Conservation (phyloP, 2,888 invertebrate species). For the Digitonthophagus gazella region DNA sequence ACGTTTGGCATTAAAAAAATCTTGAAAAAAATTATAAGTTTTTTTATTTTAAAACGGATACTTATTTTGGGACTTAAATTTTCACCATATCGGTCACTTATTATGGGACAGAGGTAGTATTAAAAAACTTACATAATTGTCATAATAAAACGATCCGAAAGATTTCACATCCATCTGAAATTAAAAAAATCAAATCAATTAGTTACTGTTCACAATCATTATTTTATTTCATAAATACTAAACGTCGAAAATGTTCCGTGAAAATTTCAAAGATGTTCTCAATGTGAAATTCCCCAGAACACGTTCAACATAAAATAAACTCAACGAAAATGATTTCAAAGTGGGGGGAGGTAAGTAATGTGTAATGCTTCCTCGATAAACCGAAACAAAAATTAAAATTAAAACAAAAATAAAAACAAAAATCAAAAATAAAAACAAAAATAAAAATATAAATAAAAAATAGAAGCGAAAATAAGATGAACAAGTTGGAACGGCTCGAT, state of each 20-base stretch:
- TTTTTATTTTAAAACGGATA: too few relatives aligned
- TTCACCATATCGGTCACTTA: too few relatives aligned
- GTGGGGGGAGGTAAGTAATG: slow-evolving; percentile 23
- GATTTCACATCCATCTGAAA: slow-evolving; percentile 96
- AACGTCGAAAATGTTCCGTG: not conserved
- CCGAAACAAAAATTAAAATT: slow-evolving; percentile 7
- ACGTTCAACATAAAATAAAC: slow-evolving; percentile 4
- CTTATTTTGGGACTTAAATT: too few relatives aligned
- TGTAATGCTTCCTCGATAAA: slow-evolving; percentile 20
- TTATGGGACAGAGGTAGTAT: not conserved
- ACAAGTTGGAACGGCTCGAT: too few relatives aligned
- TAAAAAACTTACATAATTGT: slow-evolving; percentile 86
- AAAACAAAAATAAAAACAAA: slow-evolving; percentile 26
- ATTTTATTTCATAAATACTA: not conserved
- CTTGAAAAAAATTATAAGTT: too few relatives aligned
- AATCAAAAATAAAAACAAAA: slow-evolving; percentile 35
- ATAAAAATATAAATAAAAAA: slow-evolving; percentile 19
- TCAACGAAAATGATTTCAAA: slow-evolving; percentile 14
- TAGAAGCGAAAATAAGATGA: too few relatives aligned
- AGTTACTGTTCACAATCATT: not conserved
- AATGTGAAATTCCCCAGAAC: not conserved
- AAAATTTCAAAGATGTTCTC: not conserved
- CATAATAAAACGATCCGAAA: slow-evolving; percentile 94
- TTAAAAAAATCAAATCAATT: slow-evolving; percentile 42
- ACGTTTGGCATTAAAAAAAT: too few relatives aligned